A percentile compares a stretch with the other conserved stretches of the same genome.
Evolutionary conservation across 2,888 invertebrate genomes (phyloP).

Genomic region (Notodonta dromedarius): DNA sequence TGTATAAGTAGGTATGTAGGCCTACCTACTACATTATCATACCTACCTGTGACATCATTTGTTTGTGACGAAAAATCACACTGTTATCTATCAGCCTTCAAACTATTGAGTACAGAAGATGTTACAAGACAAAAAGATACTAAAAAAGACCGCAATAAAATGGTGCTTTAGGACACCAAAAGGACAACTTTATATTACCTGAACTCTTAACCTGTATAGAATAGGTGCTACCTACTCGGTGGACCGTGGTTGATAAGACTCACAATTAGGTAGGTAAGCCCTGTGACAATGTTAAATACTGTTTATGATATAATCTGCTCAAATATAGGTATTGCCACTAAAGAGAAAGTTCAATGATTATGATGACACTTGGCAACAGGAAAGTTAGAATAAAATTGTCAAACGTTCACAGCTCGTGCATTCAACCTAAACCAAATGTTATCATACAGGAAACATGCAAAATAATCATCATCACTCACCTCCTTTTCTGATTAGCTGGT

Average conservation of each 20-base stretch:
- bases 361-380: constrained; percentile 43
- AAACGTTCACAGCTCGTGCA: constrained; percentile 8
- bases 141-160: constrained; percentile 12
- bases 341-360: constrained; percentile 49
- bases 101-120: neutral
- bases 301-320: constrained; percentile 12
- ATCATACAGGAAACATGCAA: constrained; percentile 17
- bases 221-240: neutral
- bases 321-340: constrained; percentile 19
- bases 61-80: constrained; percentile 25
- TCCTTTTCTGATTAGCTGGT: constrained; percentile 88
- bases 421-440: constrained; percentile 18
- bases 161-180: neutral
- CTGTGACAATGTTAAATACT: constrained; percentile 4
- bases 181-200: constrained; percentile 17
- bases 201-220: neutral
- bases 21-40: too few species aligned
- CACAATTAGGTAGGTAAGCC: neutral
- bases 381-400: constrained; percentile 30
- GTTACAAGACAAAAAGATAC: constrained; percentile 3
- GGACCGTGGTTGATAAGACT: neutral
- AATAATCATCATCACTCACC: constrained; percentile 76
- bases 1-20: too few species aligned
- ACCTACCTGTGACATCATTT: constrained; percentile 19
- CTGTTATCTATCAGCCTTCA: constrained; percentile 27